Conservation (phyloP, 1,140 invertebrate genomes). For the Bombus haemorrhoidalis region DNA sequence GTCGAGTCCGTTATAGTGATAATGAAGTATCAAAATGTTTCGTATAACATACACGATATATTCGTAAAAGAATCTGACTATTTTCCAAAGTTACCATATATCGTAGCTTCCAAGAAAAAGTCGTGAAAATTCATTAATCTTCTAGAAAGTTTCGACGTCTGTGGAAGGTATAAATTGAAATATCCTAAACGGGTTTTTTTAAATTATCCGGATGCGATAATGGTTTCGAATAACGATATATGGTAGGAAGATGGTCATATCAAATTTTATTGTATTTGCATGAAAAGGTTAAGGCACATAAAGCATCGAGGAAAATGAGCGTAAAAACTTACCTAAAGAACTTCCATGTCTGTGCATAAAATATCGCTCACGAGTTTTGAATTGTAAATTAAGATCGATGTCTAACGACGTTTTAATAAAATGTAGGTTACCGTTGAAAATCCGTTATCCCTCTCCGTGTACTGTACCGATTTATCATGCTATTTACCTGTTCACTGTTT, state of each 20-base stretch:
- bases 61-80: too few relatives aligned
- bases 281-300: not conserved
- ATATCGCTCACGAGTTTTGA: constrained; percentile 36
- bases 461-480: not conserved
- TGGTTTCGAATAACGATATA: too few relatives aligned
- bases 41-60: too few relatives aligned
- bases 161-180: not conserved
- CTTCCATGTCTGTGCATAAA: constrained; percentile 46
- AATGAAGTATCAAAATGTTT: too few relatives aligned
- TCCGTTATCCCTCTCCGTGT: not conserved
- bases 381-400: constrained; percentile 47
- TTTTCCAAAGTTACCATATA: too few relatives aligned
- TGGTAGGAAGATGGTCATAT: too few relatives aligned
- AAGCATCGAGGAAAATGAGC: not conserved
- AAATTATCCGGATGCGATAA: too few relatives aligned
- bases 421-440: constrained; percentile 3
- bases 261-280: not conserved
- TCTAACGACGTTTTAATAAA: not conserved
- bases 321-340: constrained; percentile 32
- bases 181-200: not conserved
- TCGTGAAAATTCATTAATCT: not conserved
- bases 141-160: too few relatives aligned
- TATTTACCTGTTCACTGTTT: not conserved
- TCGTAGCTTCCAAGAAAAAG: not conserved
- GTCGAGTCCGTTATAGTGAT: too few relatives aligned